These are phyloP conservation scores for Netelia virgata DNA, from an alignment of 2,888 invertebrate species.

Conservation along the genomic window DNA sequence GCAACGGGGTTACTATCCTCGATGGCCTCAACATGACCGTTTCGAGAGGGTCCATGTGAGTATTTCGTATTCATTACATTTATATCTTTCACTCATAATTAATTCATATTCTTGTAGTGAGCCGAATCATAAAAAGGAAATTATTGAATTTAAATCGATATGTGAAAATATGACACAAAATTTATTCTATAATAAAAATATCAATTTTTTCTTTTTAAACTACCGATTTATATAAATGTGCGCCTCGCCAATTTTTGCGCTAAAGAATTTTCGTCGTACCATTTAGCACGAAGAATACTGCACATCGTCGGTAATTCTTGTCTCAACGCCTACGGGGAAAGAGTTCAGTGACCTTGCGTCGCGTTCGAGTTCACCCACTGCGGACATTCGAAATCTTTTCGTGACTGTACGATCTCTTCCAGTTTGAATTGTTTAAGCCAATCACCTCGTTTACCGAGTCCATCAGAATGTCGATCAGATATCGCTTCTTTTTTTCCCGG, in stretches of 20 bases:
- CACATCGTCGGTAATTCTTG: neutral
- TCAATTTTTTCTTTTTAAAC: too few species aligned
- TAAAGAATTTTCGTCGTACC: neutral
- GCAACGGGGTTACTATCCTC: conserved; percentile 87
- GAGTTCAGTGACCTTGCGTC: conserved; percentile 1
- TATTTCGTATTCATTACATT: conserved; percentile 75
- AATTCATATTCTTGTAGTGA: too few species aligned
- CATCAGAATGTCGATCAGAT: conserved; percentile 49
- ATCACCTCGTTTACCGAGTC: conserved; percentile 47
- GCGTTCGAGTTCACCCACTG: neutral
- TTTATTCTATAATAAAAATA: too few species aligned
- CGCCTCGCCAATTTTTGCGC: too few species aligned
- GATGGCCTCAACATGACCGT: conserved; percentile 91
- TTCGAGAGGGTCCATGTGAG: conserved; percentile 92
- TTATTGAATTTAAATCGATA: too few species aligned
- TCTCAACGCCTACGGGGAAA: neutral
- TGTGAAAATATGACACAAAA: too few species aligned
- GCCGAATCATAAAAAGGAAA: too few species aligned
- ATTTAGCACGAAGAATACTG: neutral
- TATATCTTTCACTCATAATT: neutral
- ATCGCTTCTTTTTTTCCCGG: neutral
- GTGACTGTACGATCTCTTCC: conserved; percentile 1
- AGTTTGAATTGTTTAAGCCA: conserved; percentile 11
- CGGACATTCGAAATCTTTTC: conserved; percentile 3
- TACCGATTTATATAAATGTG: too few species aligned